Evolutionary conservation across 2,113 vertebrate genomes (phyloP).

Genomic region (Phrynocephalus versicolor): DNA sequence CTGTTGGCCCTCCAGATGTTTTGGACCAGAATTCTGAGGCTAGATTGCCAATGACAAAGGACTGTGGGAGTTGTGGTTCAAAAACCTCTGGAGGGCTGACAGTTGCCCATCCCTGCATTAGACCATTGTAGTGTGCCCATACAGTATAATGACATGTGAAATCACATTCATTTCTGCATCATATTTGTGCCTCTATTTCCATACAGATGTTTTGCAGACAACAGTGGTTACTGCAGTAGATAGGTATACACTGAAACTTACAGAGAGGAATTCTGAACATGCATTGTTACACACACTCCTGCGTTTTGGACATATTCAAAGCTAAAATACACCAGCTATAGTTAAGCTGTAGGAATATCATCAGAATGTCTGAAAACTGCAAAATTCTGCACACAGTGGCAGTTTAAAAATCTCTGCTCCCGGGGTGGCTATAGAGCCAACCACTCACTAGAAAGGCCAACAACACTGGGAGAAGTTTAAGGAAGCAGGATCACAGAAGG

Average conservation of each 20-base stretch:
- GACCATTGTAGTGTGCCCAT: background rate
- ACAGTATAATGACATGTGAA: constrained; percentile 10
- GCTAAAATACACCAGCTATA: no score
- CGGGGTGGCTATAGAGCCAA: background rate
- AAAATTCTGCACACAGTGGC: background rate
- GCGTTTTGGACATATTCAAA: no score
- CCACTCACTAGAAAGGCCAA: no score
- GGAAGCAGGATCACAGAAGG: background rate
- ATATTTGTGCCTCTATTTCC: background rate
- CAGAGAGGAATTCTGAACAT: background rate
- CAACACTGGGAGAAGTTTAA: no score
- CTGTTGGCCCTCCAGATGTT: no score
- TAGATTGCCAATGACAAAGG: no score
- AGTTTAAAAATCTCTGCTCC: background rate
- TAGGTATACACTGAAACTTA: background rate
- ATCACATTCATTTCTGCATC: background rate
- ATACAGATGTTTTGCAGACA: background rate
- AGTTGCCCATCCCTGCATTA: no score
- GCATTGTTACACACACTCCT: no score
- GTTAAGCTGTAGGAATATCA: background rate
- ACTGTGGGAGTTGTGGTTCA: no score
- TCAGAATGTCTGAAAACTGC: background rate
- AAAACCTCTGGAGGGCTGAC: no score
- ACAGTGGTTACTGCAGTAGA: background rate
- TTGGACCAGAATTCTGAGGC: no score